phyloP scores from a whole-genome alignment of 2,797 vertebrate species.

The Sciurus vulgaris region DNA sequence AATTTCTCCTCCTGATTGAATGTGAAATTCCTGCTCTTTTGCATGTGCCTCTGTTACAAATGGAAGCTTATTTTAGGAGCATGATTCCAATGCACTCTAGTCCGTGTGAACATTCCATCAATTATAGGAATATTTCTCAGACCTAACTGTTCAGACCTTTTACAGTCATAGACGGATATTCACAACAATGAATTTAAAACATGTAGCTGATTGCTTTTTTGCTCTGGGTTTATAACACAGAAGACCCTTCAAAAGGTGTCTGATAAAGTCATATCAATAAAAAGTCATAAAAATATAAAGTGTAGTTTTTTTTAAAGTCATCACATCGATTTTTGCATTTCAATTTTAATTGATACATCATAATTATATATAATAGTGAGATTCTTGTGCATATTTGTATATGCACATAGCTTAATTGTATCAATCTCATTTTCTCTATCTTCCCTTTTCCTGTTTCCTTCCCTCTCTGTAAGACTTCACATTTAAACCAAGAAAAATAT shows the following conservation, averaged over 20 bases:
- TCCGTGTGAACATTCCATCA: background rate
- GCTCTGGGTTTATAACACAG: background rate
- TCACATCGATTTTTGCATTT: background rate
- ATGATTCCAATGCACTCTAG: background rate
- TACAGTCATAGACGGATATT: background rate
- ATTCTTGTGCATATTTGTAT: too few species aligned
- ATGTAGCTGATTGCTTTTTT: background rate
- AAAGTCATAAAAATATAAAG: slow-evolving; percentile 3
- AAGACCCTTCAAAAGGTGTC: background rate
- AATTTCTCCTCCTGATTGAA: slow-evolving; percentile 47
- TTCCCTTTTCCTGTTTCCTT: too few species aligned
- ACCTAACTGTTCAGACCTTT: background rate
- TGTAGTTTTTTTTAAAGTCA: background rate
- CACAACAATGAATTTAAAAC: slow-evolving; percentile 26
- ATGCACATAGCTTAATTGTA: too few species aligned
- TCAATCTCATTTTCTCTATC: too few species aligned
- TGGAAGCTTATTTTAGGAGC: slow-evolving; percentile 12
- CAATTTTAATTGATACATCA: too few species aligned
- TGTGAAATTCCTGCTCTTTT: slow-evolving; percentile 35
- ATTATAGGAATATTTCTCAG: background rate
- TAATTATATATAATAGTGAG: too few species aligned
- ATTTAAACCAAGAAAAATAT: background rate
- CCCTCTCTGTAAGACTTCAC: background rate
- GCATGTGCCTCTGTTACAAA: background rate
- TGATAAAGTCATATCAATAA: slow-evolving; percentile 27